A percentile compares a stretch with the other conserved stretches of the same genome.
phyloP scores from a whole-genome alignment of 2,113 vertebrate genomes.

The Lethenteron camtschaticum region DNA sequence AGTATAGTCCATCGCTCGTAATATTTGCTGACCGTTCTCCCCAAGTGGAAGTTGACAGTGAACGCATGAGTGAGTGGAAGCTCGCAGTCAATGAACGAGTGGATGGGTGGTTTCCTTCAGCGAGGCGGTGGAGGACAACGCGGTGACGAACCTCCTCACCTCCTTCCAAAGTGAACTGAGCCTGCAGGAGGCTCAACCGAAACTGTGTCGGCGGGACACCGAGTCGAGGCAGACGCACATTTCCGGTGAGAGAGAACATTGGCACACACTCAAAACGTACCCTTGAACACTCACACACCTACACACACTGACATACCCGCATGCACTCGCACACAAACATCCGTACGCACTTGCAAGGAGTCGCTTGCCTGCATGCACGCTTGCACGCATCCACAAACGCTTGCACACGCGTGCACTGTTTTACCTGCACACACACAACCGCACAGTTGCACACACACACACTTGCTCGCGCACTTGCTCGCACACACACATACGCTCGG shows the following conservation, averaged over 20 bases:
- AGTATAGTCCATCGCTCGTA: too few species aligned
- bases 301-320: background rate
- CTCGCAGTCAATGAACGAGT: background rate
- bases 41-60: background rate
- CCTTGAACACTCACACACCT: background rate
- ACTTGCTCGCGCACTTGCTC: background rate
- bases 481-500: background rate
- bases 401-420: background rate
- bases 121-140: slow-evolving; percentile 38
- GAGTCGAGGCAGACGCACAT: slow-evolving; percentile 58
- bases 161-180: slow-evolving; percentile 55
- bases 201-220: slow-evolving; percentile 60
- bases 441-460: background rate
- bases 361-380: too few species aligned
- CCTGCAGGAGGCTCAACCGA: slow-evolving; percentile 45
- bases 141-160: slow-evolving; percentile 55
- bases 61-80: background rate
- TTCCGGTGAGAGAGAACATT: slow-evolving; percentile 32
- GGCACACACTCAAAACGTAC: slow-evolving; percentile 11
- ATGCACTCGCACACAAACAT: background rate
- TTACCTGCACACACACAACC: background rate
- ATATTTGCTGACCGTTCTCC: background rate
- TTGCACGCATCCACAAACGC: too few species aligned
- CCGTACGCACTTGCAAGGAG: too few species aligned
- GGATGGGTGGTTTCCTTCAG: slow-evolving; percentile 14